Evolutionary conservation across 2,797 vertebrate genomes (phyloP).

Genomic region (Luscinia luscinia): DNA sequence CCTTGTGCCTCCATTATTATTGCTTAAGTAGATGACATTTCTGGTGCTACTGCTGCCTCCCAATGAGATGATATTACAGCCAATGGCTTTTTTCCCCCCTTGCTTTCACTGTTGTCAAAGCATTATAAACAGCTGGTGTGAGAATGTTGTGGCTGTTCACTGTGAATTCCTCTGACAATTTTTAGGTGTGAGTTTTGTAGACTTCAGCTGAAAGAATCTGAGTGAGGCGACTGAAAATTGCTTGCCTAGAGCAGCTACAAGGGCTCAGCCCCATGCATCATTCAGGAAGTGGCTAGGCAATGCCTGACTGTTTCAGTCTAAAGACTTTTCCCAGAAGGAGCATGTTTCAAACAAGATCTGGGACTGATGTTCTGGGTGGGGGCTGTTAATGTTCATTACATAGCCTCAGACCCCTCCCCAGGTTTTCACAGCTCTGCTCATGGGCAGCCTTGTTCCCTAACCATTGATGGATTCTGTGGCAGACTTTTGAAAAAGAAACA

Average conservation of each 20-base stretch:
- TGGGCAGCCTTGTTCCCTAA: neutral
- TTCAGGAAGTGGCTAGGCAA: neutral
- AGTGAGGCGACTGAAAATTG: slow-evolving; percentile 18
- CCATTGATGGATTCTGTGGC: neutral
- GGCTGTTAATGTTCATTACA: neutral
- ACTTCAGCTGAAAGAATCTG: neutral
- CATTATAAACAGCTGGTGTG: slow-evolving; percentile 44
- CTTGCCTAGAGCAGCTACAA: slow-evolving; percentile 10
- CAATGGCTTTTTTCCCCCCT: neutral
- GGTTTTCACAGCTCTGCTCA: neutral
- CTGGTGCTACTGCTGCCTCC: slow-evolving; percentile 14
- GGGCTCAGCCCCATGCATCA: slow-evolving; percentile 17
- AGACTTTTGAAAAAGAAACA: slow-evolving; percentile 20
- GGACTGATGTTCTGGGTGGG: neutral
- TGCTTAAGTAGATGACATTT: slow-evolving; percentile 58
- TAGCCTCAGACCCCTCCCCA: neutral
- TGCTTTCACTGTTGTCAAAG: slow-evolving; percentile 34
- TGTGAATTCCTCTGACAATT: slow-evolving; percentile 34
- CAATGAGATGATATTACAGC: slow-evolving; percentile 25
- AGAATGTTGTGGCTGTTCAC: slow-evolving; percentile 43
- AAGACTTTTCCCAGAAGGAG: slow-evolving; percentile 14
- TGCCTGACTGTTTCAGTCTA: neutral
- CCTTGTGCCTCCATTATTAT: slow-evolving; percentile 56
- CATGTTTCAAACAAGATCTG: neutral
- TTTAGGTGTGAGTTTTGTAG: neutral